A percentile compares a stretch with the other conserved stretches of the same genome.
phyloP scores from a whole-genome alignment of 2,888 invertebrate genomes.

The Philaethria dido region DNA sequence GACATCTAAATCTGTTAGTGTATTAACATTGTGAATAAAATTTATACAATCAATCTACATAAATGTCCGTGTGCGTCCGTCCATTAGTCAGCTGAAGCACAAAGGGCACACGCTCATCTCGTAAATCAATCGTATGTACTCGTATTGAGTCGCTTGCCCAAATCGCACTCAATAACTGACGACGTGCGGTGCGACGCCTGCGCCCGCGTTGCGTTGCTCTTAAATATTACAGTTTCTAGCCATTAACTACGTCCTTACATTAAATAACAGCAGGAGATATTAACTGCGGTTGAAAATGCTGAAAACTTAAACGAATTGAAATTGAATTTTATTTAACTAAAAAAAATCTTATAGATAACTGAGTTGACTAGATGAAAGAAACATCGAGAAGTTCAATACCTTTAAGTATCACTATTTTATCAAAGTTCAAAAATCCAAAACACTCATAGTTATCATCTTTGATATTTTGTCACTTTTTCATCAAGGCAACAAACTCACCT shows the following conservation, averaged over 20 bases:
- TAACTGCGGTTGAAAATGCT: not conserved
- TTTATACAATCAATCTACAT: conserved; percentile 84
- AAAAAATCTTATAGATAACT: no score
- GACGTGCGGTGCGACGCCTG: conserved; percentile 58
- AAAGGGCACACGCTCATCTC: conserved; percentile 83
- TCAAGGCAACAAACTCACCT: no score
- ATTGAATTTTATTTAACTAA: no score
- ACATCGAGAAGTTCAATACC: no score
- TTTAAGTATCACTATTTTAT: no score
- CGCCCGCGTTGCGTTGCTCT: conserved; percentile 48
- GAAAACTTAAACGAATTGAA: not conserved
- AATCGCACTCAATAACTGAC: conserved; percentile 77
- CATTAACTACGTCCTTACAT: conserved; percentile 74
- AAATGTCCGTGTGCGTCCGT: conserved; percentile 84
- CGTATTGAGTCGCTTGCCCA: conserved; percentile 79
- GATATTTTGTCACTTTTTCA: no score
- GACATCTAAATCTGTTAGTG: conserved; percentile 84
- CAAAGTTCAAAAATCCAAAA: no score
- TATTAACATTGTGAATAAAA: conserved; percentile 85
- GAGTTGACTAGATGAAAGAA: no score
- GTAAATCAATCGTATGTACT: conserved; percentile 81
- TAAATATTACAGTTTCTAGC: conserved; percentile 63
- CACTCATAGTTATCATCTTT: no score
- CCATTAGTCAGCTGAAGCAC: conserved; percentile 82
- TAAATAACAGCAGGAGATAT: conserved; percentile 50